Conservation (phyloP, 2,888 invertebrate species). For the Calliphora vomitoria region DNA sequence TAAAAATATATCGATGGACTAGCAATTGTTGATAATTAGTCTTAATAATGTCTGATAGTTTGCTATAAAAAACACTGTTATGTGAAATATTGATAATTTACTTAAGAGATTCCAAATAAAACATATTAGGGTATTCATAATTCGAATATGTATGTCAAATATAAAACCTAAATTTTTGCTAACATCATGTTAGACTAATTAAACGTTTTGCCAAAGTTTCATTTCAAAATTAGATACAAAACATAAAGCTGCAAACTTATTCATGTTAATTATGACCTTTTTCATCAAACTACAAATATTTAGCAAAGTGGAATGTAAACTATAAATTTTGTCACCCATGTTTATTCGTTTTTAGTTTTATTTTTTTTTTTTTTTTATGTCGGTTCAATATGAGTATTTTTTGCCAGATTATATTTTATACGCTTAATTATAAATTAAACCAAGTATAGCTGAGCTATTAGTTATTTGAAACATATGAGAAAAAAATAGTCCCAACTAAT, state of each 20-base stretch:
- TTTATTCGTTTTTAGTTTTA: neutral
- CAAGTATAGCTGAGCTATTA: no score
- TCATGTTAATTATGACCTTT: neutral
- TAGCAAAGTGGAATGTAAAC: neutral
- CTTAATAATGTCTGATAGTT: no score
- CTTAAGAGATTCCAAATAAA: no score
- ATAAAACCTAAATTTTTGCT: neutral
- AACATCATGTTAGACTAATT: neutral
- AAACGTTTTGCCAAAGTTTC: neutral
- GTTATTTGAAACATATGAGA: no score
- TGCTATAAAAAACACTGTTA: no score
- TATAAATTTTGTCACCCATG: slow-evolving; percentile 17
- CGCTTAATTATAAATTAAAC: neutral
- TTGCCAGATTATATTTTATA: neutral
- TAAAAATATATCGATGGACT: no score
- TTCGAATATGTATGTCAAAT: neutral
- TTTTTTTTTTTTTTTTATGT: no score
- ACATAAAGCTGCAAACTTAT: no score
- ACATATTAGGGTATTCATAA: neutral
- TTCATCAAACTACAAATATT: neutral
- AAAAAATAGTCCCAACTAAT: no score
- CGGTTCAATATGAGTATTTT: neutral
- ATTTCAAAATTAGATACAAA: neutral
- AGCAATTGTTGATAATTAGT: no score
- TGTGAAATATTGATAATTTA: no score